Evolutionary conservation across 1,140 invertebrate genomes (phyloP), one percentile per base, ranked within the genome.

Genomic region (Pseudomyrmex gracilis): DNA sequence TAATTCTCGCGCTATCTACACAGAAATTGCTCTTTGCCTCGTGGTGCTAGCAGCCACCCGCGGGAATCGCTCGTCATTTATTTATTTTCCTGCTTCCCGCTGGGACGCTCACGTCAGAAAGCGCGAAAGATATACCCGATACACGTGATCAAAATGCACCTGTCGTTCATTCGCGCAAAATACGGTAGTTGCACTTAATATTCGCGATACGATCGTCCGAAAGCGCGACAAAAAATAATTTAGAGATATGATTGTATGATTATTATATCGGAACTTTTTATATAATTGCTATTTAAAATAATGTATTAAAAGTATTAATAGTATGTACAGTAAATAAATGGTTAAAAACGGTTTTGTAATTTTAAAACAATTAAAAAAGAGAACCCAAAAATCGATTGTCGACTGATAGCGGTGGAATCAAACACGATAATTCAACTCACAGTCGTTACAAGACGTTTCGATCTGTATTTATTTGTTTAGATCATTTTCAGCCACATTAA

Each of bases 1-100:
- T 94, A 94, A 94, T 90, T 94, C 92, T 94, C 90, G 84, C 85
- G 85, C 92, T 94, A 94, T 94, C 93, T 94, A 82, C 91, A 73
- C 85, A 86, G 87, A 90, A 90, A 92, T 89, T 88, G 90, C 88
- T 92, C 90, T 87, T 87, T 87, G 70, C 73, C 80, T 84, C 77
- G 82, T 53, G 60, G 58, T 34, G 0, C 68, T 67, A 57, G 60
- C 45, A 73, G 64, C 87, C 66, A 89, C 89, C 83, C 89, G 51
- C 77, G 89, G 90, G 90, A 93, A 92, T 93, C 86, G 85, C 91
- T 90, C 91, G 88, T 93, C 91, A 91, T 91, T 93, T 93, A 93
- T 93, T 93, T 93, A 93, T 93, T 93, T 85, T 92, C 86, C 85
- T 83, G 67, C 88, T 83, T 91, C 85, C 82, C 53, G 17, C 64